A percentile compares a stretch with the other conserved stretches of the same genome.
These are phyloP conservation scores for Tryphoninae sp. DNA, from an alignment of 2,888 invertebrate genomes.

Conservation along the genomic window DNA sequence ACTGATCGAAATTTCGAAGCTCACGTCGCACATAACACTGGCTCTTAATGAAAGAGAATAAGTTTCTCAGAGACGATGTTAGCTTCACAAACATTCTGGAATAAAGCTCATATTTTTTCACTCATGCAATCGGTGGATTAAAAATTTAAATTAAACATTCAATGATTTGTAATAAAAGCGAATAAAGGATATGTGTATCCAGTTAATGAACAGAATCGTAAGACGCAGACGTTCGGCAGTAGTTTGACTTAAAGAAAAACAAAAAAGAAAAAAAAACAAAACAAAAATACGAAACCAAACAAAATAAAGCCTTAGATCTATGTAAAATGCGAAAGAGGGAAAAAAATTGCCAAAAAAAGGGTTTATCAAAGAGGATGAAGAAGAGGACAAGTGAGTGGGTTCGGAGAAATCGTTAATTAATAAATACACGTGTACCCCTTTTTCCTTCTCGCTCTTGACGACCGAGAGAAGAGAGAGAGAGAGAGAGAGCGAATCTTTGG, in stretches of 20 bases:
- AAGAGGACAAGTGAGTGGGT: constrained; percentile 13
- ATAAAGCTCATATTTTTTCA: neutral
- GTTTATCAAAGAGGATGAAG: neutral
- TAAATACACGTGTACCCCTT: constrained; percentile 7
- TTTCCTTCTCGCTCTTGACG: constrained; percentile 13
- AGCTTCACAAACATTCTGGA: too few relatives aligned
- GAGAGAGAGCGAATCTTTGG: constrained; percentile 27
- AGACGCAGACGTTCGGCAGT: constrained; percentile 35
- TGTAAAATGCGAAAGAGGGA: constrained; percentile 27
- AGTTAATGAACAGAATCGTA: constrained; percentile 16
- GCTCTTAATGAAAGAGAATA: too few relatives aligned
- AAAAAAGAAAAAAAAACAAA: neutral
- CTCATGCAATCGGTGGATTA: neutral
- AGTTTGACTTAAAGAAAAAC: constrained; percentile 20
- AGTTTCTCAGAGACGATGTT: too few relatives aligned
- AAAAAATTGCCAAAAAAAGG: constrained; percentile 29
- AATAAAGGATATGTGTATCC: constrained; percentile 1
- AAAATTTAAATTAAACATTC: neutral
- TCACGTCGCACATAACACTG: too few relatives aligned
- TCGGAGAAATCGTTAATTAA: constrained; percentile 30
- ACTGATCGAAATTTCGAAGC: too few relatives aligned
- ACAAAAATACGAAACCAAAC: constrained; percentile 7
- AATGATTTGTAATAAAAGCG: neutral
- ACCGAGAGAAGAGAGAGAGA: constrained; percentile 4
- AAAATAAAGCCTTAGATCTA: constrained; percentile 39